Percentiles rank a stretch among this genome's conserved stretches.
Conservation (phyloP, 2,113 vertebrate species). For the Cochlearius cochlearius region DNA sequence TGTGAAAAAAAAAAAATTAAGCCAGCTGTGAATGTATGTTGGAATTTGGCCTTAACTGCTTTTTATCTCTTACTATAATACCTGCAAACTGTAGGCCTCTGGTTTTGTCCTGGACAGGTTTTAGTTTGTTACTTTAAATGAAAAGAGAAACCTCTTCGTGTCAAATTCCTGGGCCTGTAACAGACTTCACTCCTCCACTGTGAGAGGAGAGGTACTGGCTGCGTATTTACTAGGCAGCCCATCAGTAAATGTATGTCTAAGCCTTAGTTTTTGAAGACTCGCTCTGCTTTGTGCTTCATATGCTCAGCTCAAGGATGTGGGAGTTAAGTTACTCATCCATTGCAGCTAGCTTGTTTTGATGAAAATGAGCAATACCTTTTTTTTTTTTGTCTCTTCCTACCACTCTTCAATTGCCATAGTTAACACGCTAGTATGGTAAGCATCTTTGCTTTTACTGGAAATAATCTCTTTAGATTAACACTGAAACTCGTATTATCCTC, state of each 20-base stretch:
- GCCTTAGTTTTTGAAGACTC: constrained; percentile 7
- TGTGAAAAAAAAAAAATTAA: not conserved
- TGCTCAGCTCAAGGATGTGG: not conserved
- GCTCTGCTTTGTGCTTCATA: not conserved
- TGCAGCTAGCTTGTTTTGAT: not conserved
- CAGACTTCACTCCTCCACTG: not conserved
- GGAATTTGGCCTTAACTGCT: constrained; percentile 46
- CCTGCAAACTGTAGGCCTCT: not conserved
- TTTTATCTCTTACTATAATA: not conserved
- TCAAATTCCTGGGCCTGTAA: not conserved
- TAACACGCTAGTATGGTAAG: not conserved
- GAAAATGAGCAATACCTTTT: not conserved
- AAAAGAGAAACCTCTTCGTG: not conserved
- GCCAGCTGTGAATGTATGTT: constrained; percentile 31
- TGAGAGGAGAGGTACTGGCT: not conserved
- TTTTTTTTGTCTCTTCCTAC: not conserved
- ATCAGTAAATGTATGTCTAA: not conserved
- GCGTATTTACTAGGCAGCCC: not conserved
- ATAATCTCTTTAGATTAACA: not conserved
- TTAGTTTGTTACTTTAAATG: not conserved
- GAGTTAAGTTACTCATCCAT: constrained; percentile 8
- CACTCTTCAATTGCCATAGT: not conserved
- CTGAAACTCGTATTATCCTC: not conserved
- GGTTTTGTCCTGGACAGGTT: not conserved
- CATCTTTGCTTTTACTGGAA: not conserved